Percentiles rank a stretch among this genome's conserved stretches.
These are phyloP conservation scores for Pollachius pollachius DNA, from an alignment of 2,113 vertebrate species.

Conservation along the genomic window DNA sequence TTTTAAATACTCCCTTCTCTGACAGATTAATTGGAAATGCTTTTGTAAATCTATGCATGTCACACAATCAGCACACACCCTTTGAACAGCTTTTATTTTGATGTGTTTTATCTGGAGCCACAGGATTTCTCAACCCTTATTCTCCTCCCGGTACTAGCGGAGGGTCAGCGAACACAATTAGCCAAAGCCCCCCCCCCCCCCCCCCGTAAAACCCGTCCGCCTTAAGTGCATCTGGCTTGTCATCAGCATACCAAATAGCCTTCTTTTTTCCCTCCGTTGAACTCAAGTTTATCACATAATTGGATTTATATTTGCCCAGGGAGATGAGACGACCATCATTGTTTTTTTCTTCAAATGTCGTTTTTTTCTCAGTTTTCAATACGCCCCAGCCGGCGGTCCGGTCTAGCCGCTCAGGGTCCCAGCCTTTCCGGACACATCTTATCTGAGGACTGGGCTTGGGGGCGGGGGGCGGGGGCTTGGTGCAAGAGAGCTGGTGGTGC, in stretches of 20 bases:
- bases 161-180: constrained; percentile 49
- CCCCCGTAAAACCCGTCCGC: constrained; percentile 34
- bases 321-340: constrained; percentile 2
- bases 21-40: constrained; percentile 57
- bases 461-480: constrained; percentile 19
- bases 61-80: constrained; percentile 16
- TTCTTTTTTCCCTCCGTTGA: constrained; percentile 16
- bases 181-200: background rate
- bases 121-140: constrained; percentile 34
- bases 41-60: constrained; percentile 21
- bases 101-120: constrained; percentile 48
- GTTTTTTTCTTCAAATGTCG: too few species aligned
- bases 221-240: constrained; percentile 40
- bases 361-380: too few species aligned
- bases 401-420: constrained; percentile 18
- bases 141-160: constrained; percentile 21
- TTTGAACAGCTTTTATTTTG: constrained; percentile 39
- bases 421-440: constrained; percentile 47
- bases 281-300: constrained; percentile 58
- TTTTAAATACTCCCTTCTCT: constrained; percentile 1
- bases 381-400: constrained; percentile 7
- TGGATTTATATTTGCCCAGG: constrained; percentile 60
- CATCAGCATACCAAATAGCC: constrained; percentile 36
- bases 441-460: constrained; percentile 32
- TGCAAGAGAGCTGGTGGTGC: constrained; percentile 33